Conservation (phyloP, 1,140 invertebrate species). For the Bathynomus jamesi region DNA sequence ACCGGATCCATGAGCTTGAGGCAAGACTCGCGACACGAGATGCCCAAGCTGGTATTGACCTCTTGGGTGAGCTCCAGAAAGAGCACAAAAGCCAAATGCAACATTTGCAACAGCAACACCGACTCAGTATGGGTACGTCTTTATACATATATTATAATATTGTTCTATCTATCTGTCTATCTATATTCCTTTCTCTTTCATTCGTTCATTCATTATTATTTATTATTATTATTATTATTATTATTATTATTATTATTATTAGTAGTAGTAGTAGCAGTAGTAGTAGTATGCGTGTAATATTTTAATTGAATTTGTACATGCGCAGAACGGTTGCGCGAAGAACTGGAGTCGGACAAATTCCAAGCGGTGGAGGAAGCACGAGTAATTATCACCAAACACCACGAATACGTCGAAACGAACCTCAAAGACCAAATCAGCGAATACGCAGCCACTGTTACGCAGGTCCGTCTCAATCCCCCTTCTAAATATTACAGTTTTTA, state of each 20-base stretch:
- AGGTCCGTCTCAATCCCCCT: too few species aligned
- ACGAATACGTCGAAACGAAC: conserved; percentile 23
- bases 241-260: too few species aligned
- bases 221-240: too few species aligned
- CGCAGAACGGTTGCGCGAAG: conserved; percentile 29
- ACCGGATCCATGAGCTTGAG: conserved; percentile 25
- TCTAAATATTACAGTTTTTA: too few species aligned
- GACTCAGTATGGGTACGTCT: conserved; percentile 34
- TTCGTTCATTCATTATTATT: too few species aligned
- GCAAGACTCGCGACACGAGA: conserved; percentile 15
- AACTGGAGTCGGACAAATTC: conserved; percentile 32
- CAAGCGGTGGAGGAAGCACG: conserved; percentile 32
- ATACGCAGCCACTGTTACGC: conserved; percentile 11
- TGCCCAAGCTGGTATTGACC: conserved; percentile 17
- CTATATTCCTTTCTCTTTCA: too few species aligned
- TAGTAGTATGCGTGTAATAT: too few species aligned
- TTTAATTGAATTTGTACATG: too few species aligned
- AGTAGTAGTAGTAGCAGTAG: too few species aligned
- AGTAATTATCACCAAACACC: conserved; percentile 27
- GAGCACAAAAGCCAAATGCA: conserved; percentile 31
- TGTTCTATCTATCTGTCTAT: too few species aligned
- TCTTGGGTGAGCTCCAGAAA: conserved; percentile 21
- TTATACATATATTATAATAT: too few species aligned
- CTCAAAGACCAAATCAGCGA: conserved; percentile 31
- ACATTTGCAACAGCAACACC: conserved; percentile 28